Evolutionary conservation across 2,888 invertebrate genomes (phyloP), one percentile per base, ranked within the genome.

Genomic region (Zaprionus obscuricornis): DNA sequence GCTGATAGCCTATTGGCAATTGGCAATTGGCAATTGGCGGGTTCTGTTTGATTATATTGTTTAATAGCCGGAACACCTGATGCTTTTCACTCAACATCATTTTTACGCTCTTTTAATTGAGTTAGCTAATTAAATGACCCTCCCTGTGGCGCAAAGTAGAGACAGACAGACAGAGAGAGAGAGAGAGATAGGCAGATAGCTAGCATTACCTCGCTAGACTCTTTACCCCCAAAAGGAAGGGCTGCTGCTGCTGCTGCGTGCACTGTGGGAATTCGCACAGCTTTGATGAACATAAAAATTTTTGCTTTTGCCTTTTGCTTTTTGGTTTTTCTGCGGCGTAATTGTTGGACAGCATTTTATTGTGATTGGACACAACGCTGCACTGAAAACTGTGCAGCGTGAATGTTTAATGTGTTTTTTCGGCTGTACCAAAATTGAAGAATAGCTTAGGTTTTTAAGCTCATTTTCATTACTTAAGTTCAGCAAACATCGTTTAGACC

Each of bases 41-140:
- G n/a, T n/a, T n/a, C 24, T 14, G n/a, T 16, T 29, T 13, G 43
- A 26, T 34, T 33, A 24, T 26, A 52, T 46, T 42, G 47, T 47
- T 82, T 79, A 72, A 79, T 79, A 33, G 62, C 64, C 71, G 3
- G 22, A 63, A 68, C 78, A 79, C 83, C 78, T 79, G 78, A 74
- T 71, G 79, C 45, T 36, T 46, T 58, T 49, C 36, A 20, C 31
- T 26, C 16, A 75, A 75, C 69, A 68, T 64, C 60, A 62, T 63
- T 83, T 68, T 83, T 71, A 78, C 77, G 81, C 62, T 68, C 77
- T 79, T 83, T 79, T 83, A 83, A 79, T 79, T 79, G 76, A 83
- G 78, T 79, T 79, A 73, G 72, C 79, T 79, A 83, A 79, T 79
- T 79, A 79, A 83, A 74, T 58, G 74, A 31, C 33, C 66, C 60